phyloP scores from a whole-genome alignment of 1,140 invertebrate species.

The Pentalonia nigronervosa region DNA sequence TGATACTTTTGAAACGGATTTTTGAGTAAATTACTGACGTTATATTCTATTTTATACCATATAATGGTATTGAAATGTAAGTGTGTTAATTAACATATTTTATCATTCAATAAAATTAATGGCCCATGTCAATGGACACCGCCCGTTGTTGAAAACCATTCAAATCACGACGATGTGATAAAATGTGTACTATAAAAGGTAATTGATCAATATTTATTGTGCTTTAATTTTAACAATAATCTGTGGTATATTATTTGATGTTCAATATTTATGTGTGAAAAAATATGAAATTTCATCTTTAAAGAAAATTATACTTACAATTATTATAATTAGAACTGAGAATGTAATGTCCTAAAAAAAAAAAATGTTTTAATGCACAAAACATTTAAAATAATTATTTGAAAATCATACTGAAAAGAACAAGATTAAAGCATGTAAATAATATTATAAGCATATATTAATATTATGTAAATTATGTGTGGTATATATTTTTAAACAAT shows the following conservation, averaged over 20 bases:
- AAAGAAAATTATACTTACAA: background rate
- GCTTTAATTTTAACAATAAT: background rate
- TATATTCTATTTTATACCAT: background rate
- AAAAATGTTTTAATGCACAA: too few relatives aligned
- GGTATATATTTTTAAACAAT: background rate
- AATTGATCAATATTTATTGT: background rate
- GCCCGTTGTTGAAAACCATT: slow-evolving; percentile 22
- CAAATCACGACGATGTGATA: background rate
- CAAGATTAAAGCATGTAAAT: too few relatives aligned
- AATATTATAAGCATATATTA: too few relatives aligned
- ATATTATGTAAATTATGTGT: background rate
- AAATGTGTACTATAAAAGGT: background rate
- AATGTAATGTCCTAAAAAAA: too few relatives aligned
- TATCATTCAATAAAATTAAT: slow-evolving; percentile 37
- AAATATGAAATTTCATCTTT: background rate
- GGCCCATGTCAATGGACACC: slow-evolving; percentile 25
- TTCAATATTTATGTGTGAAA: background rate
- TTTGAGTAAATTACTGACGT: background rate
- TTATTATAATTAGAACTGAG: background rate
- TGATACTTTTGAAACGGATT: background rate
- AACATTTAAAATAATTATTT: too few relatives aligned
- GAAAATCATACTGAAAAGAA: too few relatives aligned
- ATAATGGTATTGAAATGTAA: background rate
- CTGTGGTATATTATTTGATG: background rate
- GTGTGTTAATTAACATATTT: slow-evolving; percentile 24